These are phyloP conservation scores for Eilema griseolum DNA, from an alignment of 2,888 invertebrate species.

Conservation along the genomic window DNA sequence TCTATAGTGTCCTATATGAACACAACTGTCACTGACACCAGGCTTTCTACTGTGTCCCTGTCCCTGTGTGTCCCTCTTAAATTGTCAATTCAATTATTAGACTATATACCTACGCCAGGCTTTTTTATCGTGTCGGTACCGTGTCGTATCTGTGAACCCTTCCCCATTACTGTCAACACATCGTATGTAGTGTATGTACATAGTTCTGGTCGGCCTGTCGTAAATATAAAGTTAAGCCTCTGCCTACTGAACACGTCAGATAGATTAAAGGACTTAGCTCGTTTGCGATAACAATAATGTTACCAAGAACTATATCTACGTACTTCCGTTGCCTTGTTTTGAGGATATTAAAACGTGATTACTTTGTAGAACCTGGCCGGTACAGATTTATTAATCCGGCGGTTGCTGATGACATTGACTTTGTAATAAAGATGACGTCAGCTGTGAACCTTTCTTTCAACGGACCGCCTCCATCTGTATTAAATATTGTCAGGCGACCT, in stretches of 20 bases:
- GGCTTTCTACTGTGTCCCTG: too few species aligned
- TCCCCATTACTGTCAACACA: constrained; percentile 30
- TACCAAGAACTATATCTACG: constrained; percentile 25
- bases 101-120: too few species aligned
- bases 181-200: constrained; percentile 39
- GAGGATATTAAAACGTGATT: constrained; percentile 8
- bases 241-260: constrained; percentile 41
- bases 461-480: constrained; percentile 3
- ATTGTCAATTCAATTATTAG: too few species aligned
- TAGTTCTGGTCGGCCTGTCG: constrained; percentile 41
- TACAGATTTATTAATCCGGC: constrained; percentile 8
- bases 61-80: too few species aligned
- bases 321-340: constrained; percentile 35
- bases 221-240: constrained; percentile 54
- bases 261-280: constrained; percentile 47
- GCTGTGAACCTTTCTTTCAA: constrained; percentile 1
- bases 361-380: background rate
- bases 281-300: constrained; percentile 45
- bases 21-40: too few species aligned
- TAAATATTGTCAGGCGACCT: constrained; percentile 13
- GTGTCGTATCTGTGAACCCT: constrained; percentile 3
- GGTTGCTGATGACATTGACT: constrained; percentile 9
- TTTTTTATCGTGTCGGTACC: background rate
- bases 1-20: too few species aligned
- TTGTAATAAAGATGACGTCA: constrained; percentile 10